These are phyloP conservation scores for Aphis gossypii DNA, from an alignment of 1,140 invertebrate species.

Conservation along the genomic window DNA sequence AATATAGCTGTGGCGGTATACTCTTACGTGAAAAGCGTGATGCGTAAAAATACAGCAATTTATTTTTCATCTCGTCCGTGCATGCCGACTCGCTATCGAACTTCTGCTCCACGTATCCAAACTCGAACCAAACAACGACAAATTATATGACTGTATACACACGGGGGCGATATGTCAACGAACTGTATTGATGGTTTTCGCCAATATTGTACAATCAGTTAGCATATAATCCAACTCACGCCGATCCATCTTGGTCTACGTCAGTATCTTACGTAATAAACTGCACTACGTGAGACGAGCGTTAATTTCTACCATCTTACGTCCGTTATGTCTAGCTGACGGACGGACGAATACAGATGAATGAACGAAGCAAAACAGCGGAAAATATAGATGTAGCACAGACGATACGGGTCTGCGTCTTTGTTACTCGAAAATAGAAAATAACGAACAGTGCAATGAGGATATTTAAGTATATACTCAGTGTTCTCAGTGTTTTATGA, in stretches of 20 bases:
- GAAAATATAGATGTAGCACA: neutral
- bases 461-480: neutral
- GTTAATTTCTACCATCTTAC: neutral
- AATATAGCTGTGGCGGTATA: neutral
- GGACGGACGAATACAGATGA: neutral
- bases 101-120: neutral
- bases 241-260: neutral
- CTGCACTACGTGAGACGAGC: neutral
- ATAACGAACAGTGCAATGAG: neutral
- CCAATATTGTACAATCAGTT: neutral
- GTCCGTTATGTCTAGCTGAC: neutral
- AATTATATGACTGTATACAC: neutral
- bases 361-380: neutral
- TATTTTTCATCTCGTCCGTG: neutral
- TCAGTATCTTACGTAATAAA: conserved; percentile 11
- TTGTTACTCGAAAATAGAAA: neutral
- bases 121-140: neutral
- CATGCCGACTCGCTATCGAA: neutral
- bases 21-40: neutral
- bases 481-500: neutral
- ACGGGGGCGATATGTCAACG: neutral
- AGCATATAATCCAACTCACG: neutral
- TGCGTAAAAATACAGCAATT: too few species aligned
- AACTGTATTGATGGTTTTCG: neutral
- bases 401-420: neutral